Evolutionary conservation across 2,888 invertebrate genomes (phyloP).

Genomic region (Rhyacophila evoluta): DNA sequence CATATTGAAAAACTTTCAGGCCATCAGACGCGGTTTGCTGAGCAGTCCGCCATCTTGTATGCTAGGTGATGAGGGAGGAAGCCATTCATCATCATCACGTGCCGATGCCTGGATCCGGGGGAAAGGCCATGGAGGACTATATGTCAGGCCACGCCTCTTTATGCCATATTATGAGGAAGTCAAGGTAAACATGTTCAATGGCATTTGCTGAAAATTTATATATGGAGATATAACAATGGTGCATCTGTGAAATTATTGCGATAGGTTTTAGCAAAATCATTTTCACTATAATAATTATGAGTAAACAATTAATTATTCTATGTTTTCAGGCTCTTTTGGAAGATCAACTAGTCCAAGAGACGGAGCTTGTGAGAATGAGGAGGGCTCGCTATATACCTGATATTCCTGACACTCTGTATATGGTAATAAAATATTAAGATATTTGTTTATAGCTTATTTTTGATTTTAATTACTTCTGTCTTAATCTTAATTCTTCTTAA

Average conservation of each 20-base stretch:
- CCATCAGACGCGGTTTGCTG: constrained; percentile 79
- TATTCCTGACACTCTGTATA: constrained; percentile 94
- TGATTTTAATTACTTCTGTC: too few relatives aligned
- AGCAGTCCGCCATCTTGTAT: constrained; percentile 87
- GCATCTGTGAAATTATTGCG: too few relatives aligned
- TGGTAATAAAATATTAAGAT: constrained; percentile 70
- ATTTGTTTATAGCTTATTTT: too few relatives aligned
- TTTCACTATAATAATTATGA: too few relatives aligned
- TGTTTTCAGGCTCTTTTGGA: constrained; percentile 82
- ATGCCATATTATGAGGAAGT: constrained; percentile 96
- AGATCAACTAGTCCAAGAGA: constrained; percentile 85
- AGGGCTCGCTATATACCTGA: constrained; percentile 80
- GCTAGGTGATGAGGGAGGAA: constrained; percentile 78
- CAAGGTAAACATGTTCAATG: constrained; percentile 72
- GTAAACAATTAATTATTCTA: too few relatives aligned
- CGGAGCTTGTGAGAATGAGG: constrained; percentile 77
- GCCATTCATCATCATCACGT: constrained; percentile 55
- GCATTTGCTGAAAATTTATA: too few relatives aligned
- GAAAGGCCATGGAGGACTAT: constrained; percentile 77
- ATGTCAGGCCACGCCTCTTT: constrained; percentile 89
- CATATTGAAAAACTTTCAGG: too few relatives aligned
- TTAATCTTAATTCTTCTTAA: too few relatives aligned
- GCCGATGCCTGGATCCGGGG: constrained; percentile 85
- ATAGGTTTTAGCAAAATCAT: too few relatives aligned
- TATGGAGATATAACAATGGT: too few relatives aligned